Evolutionary conservation across 2,113 vertebrate species (phyloP).

Genomic region (Stigmatopora argus): DNA sequence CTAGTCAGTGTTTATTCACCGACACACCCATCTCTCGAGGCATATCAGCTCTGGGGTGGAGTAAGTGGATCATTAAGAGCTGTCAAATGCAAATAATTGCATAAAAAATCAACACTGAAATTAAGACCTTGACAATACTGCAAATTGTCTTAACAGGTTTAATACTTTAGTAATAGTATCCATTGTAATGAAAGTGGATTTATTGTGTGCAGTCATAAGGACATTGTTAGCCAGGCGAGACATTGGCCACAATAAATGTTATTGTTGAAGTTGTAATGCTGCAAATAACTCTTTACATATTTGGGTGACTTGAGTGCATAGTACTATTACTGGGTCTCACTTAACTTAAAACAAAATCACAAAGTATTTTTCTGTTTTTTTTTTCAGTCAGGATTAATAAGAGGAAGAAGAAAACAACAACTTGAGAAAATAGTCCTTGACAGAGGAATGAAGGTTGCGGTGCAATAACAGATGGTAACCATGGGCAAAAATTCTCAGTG

Average conservation of each 20-base stretch:
- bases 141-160: background rate
- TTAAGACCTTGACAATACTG: constrained; percentile 1
- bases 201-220: constrained; percentile 34
- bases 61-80: constrained; percentile 8
- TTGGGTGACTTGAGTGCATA: background rate
- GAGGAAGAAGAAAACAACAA: background rate
- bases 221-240: constrained; percentile 26
- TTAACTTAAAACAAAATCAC: no score
- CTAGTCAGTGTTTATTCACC: constrained; percentile 11
- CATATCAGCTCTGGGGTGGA: constrained; percentile 6
- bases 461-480: constrained; percentile 15
- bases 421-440: background rate
- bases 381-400: background rate
- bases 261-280: constrained; percentile 35
- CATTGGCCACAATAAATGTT: constrained; percentile 38
- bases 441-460: constrained; percentile 2
- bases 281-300: constrained; percentile 35
- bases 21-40: constrained; percentile 17
- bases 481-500: constrained; percentile 12
- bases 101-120: constrained; percentile 7
- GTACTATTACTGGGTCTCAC: background rate
- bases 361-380: background rate
- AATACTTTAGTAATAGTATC: background rate
- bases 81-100: constrained; percentile 19
- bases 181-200: constrained; percentile 17